Evolutionary conservation across 2,797 vertebrate species (phyloP).

Genomic region (Amniataba percoides): DNA sequence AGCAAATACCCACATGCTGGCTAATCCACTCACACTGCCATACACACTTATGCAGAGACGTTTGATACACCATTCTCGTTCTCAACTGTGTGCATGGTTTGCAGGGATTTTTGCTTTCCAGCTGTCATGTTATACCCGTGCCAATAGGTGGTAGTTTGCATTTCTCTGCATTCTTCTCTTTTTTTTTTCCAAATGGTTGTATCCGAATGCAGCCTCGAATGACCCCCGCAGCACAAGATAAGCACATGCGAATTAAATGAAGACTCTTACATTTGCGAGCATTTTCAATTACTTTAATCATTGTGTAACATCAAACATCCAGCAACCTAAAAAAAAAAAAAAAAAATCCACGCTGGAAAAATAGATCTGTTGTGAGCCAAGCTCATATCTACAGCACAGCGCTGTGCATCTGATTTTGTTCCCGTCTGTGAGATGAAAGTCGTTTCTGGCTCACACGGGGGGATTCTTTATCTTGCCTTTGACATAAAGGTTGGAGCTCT

Average conservation of each 20-base stretch:
- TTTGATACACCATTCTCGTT: neutral
- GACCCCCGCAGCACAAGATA: conserved; percentile 5
- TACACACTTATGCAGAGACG: neutral
- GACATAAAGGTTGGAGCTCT: conserved; percentile 33
- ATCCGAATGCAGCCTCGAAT: conserved; percentile 14
- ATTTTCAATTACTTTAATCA: conserved; percentile 37
- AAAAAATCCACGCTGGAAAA: conserved; percentile 12
- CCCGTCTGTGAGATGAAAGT: conserved; percentile 46
- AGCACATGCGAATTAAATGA: conserved; percentile 32
- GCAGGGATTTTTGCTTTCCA: neutral
- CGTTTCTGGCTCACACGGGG: conserved; percentile 16
- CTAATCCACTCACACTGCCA: neutral
- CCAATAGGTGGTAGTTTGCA: conserved; percentile 15
- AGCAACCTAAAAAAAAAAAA: neutral
- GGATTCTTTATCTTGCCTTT: conserved; percentile 46
- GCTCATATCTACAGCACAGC: conserved; percentile 13
- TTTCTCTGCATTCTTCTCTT: neutral
- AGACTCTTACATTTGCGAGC: neutral
- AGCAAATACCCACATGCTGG: conserved; percentile 7
- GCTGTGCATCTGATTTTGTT: conserved; percentile 44
- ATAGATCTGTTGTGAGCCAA: conserved; percentile 33
- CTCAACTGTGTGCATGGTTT: neutral
- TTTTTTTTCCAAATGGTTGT: neutral
- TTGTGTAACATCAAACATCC: conserved; percentile 29
- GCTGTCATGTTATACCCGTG: neutral